Evolutionary conservation across 2,113 vertebrate species (phyloP).

Genomic region (Candoia aspera): DNA sequence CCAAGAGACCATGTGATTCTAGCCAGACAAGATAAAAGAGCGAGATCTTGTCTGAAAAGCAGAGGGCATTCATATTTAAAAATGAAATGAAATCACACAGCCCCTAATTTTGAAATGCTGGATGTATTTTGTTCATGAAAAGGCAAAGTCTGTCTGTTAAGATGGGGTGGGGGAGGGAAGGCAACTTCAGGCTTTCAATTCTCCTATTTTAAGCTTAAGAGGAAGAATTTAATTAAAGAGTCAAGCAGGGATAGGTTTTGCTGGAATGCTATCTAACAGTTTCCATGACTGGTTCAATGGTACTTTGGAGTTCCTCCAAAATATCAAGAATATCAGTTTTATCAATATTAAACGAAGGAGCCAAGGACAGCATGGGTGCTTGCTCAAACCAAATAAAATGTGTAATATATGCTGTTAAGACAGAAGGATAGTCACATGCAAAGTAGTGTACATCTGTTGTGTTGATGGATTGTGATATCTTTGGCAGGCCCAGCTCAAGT

Average conservation of each 20-base stretch:
- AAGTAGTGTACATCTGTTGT: slow-evolving; percentile 35
- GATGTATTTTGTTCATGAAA: neutral
- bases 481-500: slow-evolving; percentile 41
- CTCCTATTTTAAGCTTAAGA: neutral
- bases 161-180: neutral
- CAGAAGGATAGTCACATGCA: neutral
- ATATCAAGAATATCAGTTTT: neutral
- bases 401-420: slow-evolving; percentile 6
- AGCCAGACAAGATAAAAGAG: neutral
- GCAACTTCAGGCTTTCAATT: neutral
- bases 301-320: neutral
- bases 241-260: slow-evolving; percentile 14
- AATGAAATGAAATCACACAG: neutral
- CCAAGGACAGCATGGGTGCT: neutral
- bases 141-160: neutral
- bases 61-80: neutral
- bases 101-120: neutral
- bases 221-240: slow-evolving; percentile 4
- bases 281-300: neutral
- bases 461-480: slow-evolving; percentile 24
- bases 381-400: neutral
- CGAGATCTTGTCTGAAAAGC: neutral
- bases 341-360: neutral
- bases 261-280: neutral
- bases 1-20: neutral